These are phyloP conservation scores for Diarsia mendica DNA, from an alignment of 2,888 invertebrate genomes.

Conservation along the genomic window DNA sequence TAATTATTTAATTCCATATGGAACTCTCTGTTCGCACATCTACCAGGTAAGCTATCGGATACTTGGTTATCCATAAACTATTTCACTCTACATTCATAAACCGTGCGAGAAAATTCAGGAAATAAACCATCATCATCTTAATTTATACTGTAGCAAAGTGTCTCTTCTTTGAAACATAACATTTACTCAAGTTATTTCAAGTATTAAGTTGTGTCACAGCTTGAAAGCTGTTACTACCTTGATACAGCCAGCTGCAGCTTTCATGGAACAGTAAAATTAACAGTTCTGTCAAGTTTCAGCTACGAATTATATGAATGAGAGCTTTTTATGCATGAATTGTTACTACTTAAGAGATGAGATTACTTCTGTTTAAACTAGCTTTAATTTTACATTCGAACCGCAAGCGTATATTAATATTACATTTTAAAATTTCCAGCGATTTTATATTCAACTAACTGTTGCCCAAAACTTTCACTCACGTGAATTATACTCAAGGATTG, in stretches of 20 bases:
- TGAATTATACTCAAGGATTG: too few relatives aligned
- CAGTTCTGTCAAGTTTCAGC: conserved; percentile 27
- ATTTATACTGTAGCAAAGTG: neutral
- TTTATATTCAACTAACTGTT: neutral
- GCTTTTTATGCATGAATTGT: conserved; percentile 12
- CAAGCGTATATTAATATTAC: neutral
- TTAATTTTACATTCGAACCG: conserved; percentile 10
- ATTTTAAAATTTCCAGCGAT: neutral
- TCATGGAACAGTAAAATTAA: conserved; percentile 16
- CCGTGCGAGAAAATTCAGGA: too few relatives aligned
- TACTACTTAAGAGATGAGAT: conserved; percentile 5
- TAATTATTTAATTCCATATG: too few relatives aligned
- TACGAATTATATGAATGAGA: neutral
- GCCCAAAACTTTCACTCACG: too few relatives aligned
- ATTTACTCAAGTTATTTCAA: neutral
- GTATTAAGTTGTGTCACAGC: neutral
- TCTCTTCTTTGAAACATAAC: neutral
- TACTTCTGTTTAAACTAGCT: neutral
- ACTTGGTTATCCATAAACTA: neutral
- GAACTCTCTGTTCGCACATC: too few relatives aligned
- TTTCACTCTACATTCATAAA: neutral
- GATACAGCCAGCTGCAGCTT: neutral
- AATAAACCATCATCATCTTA: neutral
- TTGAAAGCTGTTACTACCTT: conserved; percentile 13
- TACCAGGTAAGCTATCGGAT: conserved; percentile 1